Conservation (phyloP, 2,888 invertebrate genomes). For the Coleophora deauratella region DNA sequence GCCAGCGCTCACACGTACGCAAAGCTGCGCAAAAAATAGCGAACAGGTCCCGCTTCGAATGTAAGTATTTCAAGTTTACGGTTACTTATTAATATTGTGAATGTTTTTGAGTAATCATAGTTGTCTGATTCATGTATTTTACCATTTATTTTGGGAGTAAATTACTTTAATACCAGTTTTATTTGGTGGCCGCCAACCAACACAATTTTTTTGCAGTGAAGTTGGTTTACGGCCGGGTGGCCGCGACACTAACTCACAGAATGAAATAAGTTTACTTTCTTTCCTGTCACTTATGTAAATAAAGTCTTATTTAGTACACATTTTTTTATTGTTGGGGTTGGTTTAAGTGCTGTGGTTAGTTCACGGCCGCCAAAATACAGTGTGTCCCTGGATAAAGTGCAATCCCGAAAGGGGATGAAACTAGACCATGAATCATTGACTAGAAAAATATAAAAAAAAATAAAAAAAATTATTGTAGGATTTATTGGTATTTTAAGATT, state of each 20-base stretch:
- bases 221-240: constrained; percentile 11
- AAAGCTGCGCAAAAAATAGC: too few species aligned
- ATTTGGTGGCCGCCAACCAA: constrained; percentile 10
- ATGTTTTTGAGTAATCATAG: constrained; percentile 9
- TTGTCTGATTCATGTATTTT: constrained; percentile 2
- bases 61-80: constrained; percentile 10
- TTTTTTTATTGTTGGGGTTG: constrained; percentile 7
- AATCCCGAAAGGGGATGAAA: too few species aligned
- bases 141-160: constrained; percentile 9
- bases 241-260: constrained; percentile 8
- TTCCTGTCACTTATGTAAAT: constrained; percentile 8
- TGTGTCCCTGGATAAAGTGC: too few species aligned
- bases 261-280: constrained; percentile 9
- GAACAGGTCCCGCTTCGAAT: not conserved
- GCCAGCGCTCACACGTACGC: not conserved
- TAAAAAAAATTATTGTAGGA: too few species aligned
- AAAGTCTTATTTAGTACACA: constrained; percentile 7
- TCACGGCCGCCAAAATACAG: constrained; percentile 11
- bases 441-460: too few species aligned
- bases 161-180: constrained; percentile 10
- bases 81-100: constrained; percentile 11
- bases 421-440: too few species aligned
- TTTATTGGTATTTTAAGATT: too few species aligned
- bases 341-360: constrained; percentile 8
- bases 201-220: constrained; percentile 7